Evolutionary conservation across 2,888 invertebrate genomes (phyloP).

Genomic region (Lasius fuliginosus): DNA sequence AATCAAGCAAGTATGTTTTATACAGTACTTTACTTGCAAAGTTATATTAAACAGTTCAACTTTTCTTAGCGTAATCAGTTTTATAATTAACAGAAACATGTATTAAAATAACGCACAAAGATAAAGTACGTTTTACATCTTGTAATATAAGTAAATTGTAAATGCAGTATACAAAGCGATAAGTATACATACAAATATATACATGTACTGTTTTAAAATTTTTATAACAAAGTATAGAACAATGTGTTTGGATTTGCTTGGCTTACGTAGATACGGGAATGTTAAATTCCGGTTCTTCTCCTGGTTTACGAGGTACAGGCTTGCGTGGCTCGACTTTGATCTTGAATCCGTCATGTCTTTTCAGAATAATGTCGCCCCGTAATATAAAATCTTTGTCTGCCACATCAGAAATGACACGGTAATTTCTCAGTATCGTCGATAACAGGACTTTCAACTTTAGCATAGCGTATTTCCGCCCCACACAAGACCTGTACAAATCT

Average conservation of each 20-base stretch:
- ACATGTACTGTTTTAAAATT: too few relatives aligned
- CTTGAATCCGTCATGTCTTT: conserved; percentile 92
- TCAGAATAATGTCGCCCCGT: conserved; percentile 92
- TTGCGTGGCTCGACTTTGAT: conserved; percentile 91
- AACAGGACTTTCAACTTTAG: conserved; percentile 92
- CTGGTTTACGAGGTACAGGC: background rate
- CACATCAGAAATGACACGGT: conserved; percentile 90
- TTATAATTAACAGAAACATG: too few relatives aligned
- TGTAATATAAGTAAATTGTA: background rate
- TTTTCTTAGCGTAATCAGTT: too few relatives aligned
- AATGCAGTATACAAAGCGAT: background rate
- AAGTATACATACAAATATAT: too few relatives aligned
- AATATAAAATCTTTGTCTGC: conserved; percentile 91
- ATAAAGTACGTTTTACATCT: too few relatives aligned
- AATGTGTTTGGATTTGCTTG: too few relatives aligned
- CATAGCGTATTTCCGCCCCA: conserved; percentile 94
- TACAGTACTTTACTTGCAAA: too few relatives aligned
- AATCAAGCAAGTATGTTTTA: too few relatives aligned
- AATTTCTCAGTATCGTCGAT: conserved; percentile 92
- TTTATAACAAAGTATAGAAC: too few relatives aligned
- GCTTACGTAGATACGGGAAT: background rate
- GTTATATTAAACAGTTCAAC: too few relatives aligned
- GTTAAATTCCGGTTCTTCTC: background rate
- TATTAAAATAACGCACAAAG: too few relatives aligned
- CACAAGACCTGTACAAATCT: conserved; percentile 86